phyloP scores from a whole-genome alignment of 2,113 vertebrate genomes.

The Dromiciops gliroides region DNA sequence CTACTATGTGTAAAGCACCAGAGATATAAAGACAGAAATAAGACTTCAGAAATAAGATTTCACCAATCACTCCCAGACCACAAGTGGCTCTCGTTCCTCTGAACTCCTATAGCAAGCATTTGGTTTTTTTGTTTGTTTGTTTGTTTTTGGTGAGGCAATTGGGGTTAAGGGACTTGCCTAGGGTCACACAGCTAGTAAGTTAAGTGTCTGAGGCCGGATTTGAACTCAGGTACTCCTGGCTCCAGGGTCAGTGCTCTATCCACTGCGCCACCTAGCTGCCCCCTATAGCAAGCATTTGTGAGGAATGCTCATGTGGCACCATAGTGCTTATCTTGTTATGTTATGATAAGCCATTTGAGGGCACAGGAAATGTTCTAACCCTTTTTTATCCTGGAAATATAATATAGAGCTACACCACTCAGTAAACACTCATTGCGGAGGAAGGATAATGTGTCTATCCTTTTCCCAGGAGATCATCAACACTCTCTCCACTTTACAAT shows the following conservation, averaged over 20 bases:
- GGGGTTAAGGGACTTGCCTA: too few species aligned
- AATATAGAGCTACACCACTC: not conserved
- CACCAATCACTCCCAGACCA: not conserved
- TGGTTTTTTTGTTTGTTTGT: too few species aligned
- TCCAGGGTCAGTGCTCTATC: too few species aligned
- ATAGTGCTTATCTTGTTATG: not conserved
- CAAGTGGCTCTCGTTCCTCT: not conserved
- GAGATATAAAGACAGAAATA: not conserved
- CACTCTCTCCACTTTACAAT: not conserved
- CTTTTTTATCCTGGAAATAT: not conserved
- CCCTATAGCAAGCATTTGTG: not conserved
- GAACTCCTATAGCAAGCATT: not conserved
- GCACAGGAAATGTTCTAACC: not conserved
- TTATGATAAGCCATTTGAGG: not conserved
- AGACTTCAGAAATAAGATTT: too few species aligned
- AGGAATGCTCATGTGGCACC: not conserved
- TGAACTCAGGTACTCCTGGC: too few species aligned
- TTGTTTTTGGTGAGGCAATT: too few species aligned
- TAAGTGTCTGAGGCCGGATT: too few species aligned
- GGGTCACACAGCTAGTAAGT: too few species aligned
- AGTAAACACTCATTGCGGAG: not conserved
- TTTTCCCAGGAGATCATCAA: not conserved
- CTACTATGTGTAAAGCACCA: not conserved
- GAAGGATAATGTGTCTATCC: not conserved
- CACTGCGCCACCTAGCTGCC: too few species aligned